Conservation (phyloP, 1,140 invertebrate genomes). For the Bathynomus jamesi region DNA sequence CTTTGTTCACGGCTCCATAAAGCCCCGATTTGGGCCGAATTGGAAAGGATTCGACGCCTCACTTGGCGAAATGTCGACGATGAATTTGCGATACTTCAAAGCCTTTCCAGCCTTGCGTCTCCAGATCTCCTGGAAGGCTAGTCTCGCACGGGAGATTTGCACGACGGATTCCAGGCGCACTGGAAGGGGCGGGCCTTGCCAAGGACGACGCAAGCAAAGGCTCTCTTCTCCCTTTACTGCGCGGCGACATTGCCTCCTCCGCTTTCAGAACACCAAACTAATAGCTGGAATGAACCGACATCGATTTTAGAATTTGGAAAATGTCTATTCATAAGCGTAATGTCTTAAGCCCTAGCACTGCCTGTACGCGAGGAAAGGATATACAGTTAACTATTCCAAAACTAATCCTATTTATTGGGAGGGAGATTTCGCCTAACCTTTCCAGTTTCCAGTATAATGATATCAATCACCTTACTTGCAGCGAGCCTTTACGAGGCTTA, state of each 20-base stretch:
- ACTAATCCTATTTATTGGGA: not conserved
- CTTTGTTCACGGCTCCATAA: not conserved
- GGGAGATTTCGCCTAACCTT: not conserved
- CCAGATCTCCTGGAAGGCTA: not conserved
- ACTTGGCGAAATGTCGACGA: not conserved
- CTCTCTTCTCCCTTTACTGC: not conserved
- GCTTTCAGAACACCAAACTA: not conserved
- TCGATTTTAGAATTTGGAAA: slow-evolving; percentile 1
- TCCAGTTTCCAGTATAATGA: not conserved
- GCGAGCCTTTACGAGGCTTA: too few relatives aligned
- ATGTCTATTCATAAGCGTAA: not conserved
- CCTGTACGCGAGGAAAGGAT: not conserved
- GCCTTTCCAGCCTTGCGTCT: not conserved
- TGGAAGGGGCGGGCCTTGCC: not conserved
- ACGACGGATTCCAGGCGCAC: not conserved
- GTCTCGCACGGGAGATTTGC: not conserved
- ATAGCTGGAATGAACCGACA: not conserved
- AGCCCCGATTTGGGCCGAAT: not conserved
- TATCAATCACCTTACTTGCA: not conserved
- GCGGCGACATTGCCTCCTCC: not conserved
- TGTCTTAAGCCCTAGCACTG: not conserved
- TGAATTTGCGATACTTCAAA: not conserved
- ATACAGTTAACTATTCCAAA: not conserved
- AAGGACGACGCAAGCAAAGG: not conserved
- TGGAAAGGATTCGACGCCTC: not conserved